Conservation (phyloP, 2,797 vertebrate species). For the Karalla daura region DNA sequence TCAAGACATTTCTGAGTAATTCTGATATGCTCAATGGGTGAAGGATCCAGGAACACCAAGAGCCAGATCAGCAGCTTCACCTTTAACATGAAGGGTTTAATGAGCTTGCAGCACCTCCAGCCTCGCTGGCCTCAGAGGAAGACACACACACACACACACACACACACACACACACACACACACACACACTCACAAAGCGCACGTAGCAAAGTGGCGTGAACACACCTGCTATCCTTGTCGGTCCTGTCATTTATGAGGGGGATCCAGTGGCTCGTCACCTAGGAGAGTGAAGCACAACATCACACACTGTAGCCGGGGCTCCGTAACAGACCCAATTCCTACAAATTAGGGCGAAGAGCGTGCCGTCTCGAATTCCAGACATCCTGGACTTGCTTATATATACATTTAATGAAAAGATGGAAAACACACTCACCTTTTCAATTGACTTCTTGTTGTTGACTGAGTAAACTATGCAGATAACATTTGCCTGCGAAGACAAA, state of each 20-base stretch:
- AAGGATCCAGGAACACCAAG: too few relatives aligned
- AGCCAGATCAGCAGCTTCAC: too few relatives aligned
- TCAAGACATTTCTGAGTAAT: too few relatives aligned
- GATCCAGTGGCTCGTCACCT: constrained; percentile 99
- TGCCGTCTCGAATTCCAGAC: neutral
- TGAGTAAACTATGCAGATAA: constrained; percentile 87
- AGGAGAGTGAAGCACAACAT: constrained; percentile 35
- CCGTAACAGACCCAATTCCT: neutral
- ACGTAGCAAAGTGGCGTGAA: constrained; percentile 1
- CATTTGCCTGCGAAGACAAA: constrained; percentile 80
- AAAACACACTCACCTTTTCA: constrained; percentile 79
- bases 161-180: constrained; percentile 1
- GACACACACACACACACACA: neutral
- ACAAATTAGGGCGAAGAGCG: neutral
- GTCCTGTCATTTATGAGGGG: constrained; percentile 98
- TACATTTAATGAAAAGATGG: neutral
- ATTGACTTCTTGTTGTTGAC: constrained; percentile 89
- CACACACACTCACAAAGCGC: constrained; percentile 4
- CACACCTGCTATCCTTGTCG: constrained; percentile 98
- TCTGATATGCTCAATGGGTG: too few relatives aligned
- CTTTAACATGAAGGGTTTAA: neutral
- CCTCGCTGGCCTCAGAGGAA: neutral
- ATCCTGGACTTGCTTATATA: neutral
- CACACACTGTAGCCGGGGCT: constrained; percentile 5
- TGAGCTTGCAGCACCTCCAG: neutral